phyloP scores from a whole-genome alignment of 2,888 invertebrate genomes.

The Pecten maximus region DNA sequence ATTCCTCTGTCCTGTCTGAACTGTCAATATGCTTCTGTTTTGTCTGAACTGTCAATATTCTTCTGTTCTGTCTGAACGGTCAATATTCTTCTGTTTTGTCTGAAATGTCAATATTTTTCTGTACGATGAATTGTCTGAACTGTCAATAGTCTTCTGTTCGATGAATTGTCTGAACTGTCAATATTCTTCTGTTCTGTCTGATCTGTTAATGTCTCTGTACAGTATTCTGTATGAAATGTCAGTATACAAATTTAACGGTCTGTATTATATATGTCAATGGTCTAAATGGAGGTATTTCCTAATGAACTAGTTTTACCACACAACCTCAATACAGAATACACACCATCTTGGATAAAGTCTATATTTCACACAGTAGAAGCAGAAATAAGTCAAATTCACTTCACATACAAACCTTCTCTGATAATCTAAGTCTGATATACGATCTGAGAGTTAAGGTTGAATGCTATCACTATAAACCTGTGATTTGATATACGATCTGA shows the following conservation, averaged over 20 bases:
- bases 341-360: neutral
- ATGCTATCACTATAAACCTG: no score
- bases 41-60: neutral
- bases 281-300: no score
- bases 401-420: conserved; percentile 15
- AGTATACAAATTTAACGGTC: neutral
- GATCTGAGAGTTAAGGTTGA: no score
- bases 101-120: neutral
- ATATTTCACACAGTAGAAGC: neutral
- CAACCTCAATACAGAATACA: neutral
- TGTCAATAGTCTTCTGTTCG: neutral
- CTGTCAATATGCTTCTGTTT: neutral
- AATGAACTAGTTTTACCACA: neutral
- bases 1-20: neutral
- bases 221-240: neutral
- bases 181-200: neutral
- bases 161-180: neutral
- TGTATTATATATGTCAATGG: neutral
- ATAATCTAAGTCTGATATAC: no score
- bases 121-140: neutral
- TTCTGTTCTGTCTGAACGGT: neutral
- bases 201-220: neutral
- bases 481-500: no score
- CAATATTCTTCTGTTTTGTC: neutral
- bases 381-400: conserved; percentile 4